Conservation (phyloP, 1,140 invertebrate species). For the Paracyclopina nana region DNA sequence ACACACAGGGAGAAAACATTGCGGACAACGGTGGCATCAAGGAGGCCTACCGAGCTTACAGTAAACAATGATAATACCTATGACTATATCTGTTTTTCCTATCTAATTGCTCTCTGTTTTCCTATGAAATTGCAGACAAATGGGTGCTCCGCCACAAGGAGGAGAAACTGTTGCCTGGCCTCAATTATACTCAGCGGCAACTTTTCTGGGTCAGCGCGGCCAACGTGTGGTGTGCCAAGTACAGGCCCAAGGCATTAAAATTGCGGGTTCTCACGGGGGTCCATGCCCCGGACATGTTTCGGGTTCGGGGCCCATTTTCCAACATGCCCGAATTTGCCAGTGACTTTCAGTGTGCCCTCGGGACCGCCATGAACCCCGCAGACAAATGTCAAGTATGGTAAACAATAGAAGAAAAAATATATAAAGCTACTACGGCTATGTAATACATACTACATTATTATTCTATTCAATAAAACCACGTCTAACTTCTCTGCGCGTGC, state of each 20-base stretch:
- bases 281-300: slow-evolving; percentile 52
- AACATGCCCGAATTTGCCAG: slow-evolving; percentile 68
- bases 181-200: slow-evolving; percentile 39
- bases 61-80: too few relatives aligned
- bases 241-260: slow-evolving; percentile 43
- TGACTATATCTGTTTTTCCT: too few relatives aligned
- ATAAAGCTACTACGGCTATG: too few relatives aligned
- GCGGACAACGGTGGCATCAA: slow-evolving; percentile 27
- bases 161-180: slow-evolving; percentile 24
- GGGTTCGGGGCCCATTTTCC: slow-evolving; percentile 65
- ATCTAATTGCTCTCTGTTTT: too few relatives aligned
- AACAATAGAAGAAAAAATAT: too few relatives aligned
- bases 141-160: slow-evolving; percentile 21
- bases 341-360: slow-evolving; percentile 63
- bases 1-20: slow-evolving; percentile 36
- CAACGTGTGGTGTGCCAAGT: slow-evolving; percentile 44
- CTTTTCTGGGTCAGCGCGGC: slow-evolving; percentile 52
- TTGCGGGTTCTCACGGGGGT: slow-evolving; percentile 42
- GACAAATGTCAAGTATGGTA: slow-evolving; percentile 64
- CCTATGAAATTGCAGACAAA: slow-evolving; percentile 8
- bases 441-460: too few relatives aligned
- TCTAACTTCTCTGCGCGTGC: too few relatives aligned
- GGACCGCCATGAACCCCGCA: slow-evolving; percentile 52
- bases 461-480: too few relatives aligned
- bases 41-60: slow-evolving; percentile 28